These are phyloP conservation scores for Allygus modestus DNA, from an alignment of 2,888 invertebrate species.

Conservation along the genomic window DNA sequence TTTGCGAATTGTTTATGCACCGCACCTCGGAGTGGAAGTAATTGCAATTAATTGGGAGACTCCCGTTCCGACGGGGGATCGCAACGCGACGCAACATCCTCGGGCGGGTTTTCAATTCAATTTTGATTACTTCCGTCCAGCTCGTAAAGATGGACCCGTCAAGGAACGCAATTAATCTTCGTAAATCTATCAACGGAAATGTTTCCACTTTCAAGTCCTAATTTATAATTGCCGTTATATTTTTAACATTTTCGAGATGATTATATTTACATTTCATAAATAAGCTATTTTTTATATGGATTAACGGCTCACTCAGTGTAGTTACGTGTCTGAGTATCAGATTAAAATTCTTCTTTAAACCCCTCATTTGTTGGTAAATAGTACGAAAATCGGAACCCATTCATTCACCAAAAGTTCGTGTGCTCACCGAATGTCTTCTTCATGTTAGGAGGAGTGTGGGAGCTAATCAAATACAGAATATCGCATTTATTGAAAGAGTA, in stretches of 20 bases:
- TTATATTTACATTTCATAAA: no score
- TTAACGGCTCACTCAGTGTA: no score
- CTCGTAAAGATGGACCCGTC: slow-evolving; percentile 15
- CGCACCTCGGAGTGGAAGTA: slow-evolving; percentile 12
- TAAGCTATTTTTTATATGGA: neutral
- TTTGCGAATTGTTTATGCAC: slow-evolving; percentile 38
- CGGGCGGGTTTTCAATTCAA: neutral
- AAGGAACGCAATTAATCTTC: neutral
- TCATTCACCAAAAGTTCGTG: no score
- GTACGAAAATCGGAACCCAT: no score
- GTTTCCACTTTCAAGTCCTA: neutral
- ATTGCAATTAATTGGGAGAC: slow-evolving; percentile 27
- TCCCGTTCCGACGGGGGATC: neutral
- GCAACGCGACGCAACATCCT: neutral
- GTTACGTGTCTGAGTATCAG: no score
- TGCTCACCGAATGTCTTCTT: no score
- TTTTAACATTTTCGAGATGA: no score
- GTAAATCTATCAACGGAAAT: neutral
- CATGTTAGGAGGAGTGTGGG: no score
- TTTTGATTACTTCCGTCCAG: slow-evolving; percentile 14
- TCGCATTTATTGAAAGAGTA: no score
- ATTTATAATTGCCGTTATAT: neutral
- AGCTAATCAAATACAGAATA: no score
- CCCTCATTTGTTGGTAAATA: no score
- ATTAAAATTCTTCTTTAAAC: no score